Conservation (phyloP, 2,113 vertebrate species). For the Neopipo cinnamomea region DNA sequence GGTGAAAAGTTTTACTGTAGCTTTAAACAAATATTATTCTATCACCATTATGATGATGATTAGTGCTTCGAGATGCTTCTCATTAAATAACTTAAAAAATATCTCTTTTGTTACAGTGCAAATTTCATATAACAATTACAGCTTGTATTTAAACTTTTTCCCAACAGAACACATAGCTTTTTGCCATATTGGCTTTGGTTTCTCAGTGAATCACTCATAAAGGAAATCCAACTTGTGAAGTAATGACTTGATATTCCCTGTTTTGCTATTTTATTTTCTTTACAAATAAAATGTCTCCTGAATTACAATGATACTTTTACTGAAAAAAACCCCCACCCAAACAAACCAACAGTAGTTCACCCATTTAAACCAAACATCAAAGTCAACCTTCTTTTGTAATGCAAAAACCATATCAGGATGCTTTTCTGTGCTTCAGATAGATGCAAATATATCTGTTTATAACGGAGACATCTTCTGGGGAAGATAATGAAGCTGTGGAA, state of each 20-base stretch:
- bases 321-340: neutral
- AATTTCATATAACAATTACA: neutral
- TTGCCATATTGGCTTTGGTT: constrained; percentile 1
- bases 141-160: neutral
- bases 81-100: neutral
- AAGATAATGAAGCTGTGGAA: neutral
- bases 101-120: neutral
- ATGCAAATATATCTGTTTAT: neutral
- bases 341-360: neutral
- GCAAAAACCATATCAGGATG: neutral
- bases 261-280: neutral
- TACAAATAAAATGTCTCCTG: neutral
- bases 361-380: neutral
- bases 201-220: constrained; percentile 6
- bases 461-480: neutral
- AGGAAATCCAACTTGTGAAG: constrained; percentile 31
- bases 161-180: neutral
- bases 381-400: neutral
- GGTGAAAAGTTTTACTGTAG: neutral
- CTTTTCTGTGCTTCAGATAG: neutral
- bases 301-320: neutral
- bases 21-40: neutral
- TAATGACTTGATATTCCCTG: neutral
- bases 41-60: neutral
- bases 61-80: neutral